Conservation (phyloP, 2,888 invertebrate genomes). For the Steinernema hermaphroditum region DNA sequence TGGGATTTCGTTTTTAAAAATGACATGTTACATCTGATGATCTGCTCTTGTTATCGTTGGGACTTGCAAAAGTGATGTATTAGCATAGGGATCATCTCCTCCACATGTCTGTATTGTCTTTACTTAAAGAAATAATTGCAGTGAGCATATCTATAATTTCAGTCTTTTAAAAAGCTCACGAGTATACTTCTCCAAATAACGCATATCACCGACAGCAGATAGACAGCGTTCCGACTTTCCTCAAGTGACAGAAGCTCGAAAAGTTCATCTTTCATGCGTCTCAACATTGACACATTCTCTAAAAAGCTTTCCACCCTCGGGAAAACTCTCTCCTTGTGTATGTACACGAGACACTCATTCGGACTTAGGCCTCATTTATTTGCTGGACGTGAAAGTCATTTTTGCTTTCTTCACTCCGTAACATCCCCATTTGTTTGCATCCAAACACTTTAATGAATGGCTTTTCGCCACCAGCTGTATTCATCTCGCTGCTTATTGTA, state of each 20-base stretch:
- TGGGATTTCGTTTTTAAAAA: too few relatives aligned
- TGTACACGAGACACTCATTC: not conserved
- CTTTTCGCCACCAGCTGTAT: not conserved
- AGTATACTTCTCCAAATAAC: too few relatives aligned
- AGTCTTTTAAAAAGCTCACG: too few relatives aligned
- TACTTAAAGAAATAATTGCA: too few relatives aligned
- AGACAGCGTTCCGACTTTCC: conserved; percentile 1
- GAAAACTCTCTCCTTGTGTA: not conserved
- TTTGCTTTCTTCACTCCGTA: not conserved
- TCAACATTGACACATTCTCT: conserved; percentile 4
- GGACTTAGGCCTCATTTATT: not conserved
- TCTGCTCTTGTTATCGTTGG: too few relatives aligned
- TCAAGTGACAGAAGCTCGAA: not conserved
- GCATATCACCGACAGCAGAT: too few relatives aligned
- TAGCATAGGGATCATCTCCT: too few relatives aligned
- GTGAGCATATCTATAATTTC: too few relatives aligned
- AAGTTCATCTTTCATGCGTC: conserved; percentile 23
- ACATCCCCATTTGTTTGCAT: not conserved
- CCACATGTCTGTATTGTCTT: too few relatives aligned
- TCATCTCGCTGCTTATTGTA: not conserved
- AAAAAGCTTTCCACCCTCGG: conserved; percentile 12
- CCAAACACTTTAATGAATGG: not conserved
- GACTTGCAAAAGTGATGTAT: too few relatives aligned
- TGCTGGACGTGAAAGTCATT: not conserved
- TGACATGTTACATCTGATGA: too few relatives aligned